Conservation (phyloP, 2,888 invertebrate species). For the Mayetiola destructor region DNA sequence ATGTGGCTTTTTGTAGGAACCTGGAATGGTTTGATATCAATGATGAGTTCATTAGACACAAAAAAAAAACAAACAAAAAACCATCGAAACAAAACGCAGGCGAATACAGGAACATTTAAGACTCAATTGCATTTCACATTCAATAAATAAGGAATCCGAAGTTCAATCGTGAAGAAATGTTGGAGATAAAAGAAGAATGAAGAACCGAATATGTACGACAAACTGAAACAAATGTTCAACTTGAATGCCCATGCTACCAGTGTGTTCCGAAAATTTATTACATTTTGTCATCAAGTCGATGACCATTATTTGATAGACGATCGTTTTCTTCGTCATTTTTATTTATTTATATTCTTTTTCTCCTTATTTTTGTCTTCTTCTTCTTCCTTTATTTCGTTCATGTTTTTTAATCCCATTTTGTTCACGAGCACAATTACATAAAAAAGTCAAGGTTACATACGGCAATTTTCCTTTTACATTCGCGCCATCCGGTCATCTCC, state of each 20-base stretch:
- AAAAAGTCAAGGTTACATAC: too few relatives aligned
- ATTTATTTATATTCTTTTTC: neutral
- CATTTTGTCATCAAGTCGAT: slow-evolving; percentile 7
- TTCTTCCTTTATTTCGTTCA: neutral
- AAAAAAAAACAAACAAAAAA: neutral
- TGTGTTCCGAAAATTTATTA: slow-evolving; percentile 7
- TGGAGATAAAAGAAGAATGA: neutral
- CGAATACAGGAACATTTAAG: neutral
- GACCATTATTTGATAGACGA: slow-evolving; percentile 7
- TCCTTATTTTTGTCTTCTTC: neutral
- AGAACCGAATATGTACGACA: neutral
- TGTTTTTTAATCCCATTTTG: neutral
- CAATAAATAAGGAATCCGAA: neutral
- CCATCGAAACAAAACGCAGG: neutral
- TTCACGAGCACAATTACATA: too few relatives aligned
- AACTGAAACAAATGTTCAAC: neutral
- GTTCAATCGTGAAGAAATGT: neutral
- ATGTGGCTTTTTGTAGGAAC: neutral
- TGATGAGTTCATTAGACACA: slow-evolving; percentile 10
- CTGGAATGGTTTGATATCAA: neutral
- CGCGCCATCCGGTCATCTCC: too few relatives aligned
- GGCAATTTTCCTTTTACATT: too few relatives aligned
- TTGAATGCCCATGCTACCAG: neutral
- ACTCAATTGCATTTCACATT: neutral
- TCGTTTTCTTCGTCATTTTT: neutral